These are phyloP conservation scores for Anabacerthia variegaticeps DNA, from an alignment of 2,797 vertebrate species.

Conservation along the genomic window DNA sequence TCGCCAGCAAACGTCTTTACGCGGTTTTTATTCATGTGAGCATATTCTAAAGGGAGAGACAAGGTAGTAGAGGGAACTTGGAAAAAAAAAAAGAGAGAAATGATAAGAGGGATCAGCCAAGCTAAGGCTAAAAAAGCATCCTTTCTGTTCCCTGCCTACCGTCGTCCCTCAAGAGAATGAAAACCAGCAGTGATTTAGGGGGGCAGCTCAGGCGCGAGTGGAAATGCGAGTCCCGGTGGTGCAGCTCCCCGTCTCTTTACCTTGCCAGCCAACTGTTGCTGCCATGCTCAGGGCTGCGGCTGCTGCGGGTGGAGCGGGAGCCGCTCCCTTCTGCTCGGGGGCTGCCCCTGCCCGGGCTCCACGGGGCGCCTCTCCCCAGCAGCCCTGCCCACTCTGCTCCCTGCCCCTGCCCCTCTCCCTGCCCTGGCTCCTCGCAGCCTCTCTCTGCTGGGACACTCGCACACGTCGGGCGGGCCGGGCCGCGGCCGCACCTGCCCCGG, in stretches of 20 bases:
- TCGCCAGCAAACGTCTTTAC: not conserved
- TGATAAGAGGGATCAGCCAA: not conserved
- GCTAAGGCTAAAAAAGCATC: not conserved
- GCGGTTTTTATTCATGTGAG: not conserved
- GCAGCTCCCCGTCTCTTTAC: constrained; percentile 3
- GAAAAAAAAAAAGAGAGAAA: not conserved
- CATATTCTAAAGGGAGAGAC: constrained; percentile 38
- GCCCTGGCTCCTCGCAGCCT: not conserved
- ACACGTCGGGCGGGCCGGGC: not conserved
- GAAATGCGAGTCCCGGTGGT: not conserved
- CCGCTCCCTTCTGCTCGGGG: not conserved
- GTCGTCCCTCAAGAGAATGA: not conserved
- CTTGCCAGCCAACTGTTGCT: constrained; percentile 79
- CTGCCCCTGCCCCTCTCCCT: not conserved
- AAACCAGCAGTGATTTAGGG: not conserved
- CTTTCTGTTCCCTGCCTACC: not conserved
- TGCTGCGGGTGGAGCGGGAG: not conserved
- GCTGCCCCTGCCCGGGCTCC: not conserved
- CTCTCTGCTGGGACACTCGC: not conserved
- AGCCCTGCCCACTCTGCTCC: not conserved
- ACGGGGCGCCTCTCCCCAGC: not conserved
- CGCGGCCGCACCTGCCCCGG: not conserved
- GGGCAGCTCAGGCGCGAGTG: not conserved
- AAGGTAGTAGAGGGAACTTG: constrained; percentile 55
- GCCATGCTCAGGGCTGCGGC: constrained; percentile 10